A percentile compares a stretch with the other conserved stretches of the same genome.
Evolutionary conservation across 1,140 invertebrate species (phyloP).

Genomic region (Hetaerina americana): DNA sequence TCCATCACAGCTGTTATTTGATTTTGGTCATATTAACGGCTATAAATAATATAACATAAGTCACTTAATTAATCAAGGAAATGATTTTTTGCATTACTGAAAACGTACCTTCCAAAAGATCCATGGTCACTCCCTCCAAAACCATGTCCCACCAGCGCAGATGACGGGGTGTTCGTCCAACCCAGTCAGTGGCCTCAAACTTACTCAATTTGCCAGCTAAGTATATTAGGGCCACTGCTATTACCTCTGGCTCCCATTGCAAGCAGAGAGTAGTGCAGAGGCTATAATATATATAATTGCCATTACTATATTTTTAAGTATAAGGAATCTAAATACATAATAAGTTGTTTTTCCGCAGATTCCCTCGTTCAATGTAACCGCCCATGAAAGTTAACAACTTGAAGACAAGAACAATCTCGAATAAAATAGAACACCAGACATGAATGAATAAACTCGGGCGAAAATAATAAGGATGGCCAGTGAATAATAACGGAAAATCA

Average conservation of each 20-base stretch:
- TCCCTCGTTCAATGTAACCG: no score
- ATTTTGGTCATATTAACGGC: background rate
- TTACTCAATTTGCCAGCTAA: slow-evolving; percentile 91
- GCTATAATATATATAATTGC: slow-evolving; percentile 45
- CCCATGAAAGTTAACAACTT: no score
- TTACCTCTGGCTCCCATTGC: slow-evolving; percentile 98
- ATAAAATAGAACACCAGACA: no score
- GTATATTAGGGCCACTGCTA: slow-evolving; percentile 95
- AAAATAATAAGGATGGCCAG: no score
- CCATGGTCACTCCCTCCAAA: slow-evolving; percentile 89
- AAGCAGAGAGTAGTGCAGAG: slow-evolving; percentile 91
- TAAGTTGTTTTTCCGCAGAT: no score
- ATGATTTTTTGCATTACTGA: background rate
- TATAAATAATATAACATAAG: background rate
- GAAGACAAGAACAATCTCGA: no score
- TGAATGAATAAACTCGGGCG: no score
- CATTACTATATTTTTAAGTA: no score
- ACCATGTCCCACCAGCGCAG: slow-evolving; percentile 97
- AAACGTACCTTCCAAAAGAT: slow-evolving; percentile 67
- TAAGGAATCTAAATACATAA: background rate
- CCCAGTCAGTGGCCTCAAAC: slow-evolving; percentile 90
- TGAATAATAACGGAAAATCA: no score
- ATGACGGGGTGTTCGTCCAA: slow-evolving; percentile 64
- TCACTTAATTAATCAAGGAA: background rate
- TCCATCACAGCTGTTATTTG: slow-evolving; percentile 2